Evolutionary conservation across 2,888 invertebrate genomes (phyloP), one percentile per base, ranked within the genome.

Genomic region (Volucella zonaria): DNA sequence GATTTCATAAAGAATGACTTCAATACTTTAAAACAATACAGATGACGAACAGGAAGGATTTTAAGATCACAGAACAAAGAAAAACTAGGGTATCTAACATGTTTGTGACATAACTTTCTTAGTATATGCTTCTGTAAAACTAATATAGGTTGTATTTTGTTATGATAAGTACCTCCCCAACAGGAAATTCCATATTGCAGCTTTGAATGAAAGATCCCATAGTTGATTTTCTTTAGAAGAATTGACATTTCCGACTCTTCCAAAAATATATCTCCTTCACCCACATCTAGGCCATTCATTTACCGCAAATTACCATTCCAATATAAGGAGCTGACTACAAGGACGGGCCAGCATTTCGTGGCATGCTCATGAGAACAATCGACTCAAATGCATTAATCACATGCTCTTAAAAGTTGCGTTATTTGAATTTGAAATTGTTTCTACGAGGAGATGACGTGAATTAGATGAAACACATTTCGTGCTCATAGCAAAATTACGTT

Each of bases 271-370:
- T 18, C 1, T 18, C 18, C 18, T 18, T 18, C 18, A 18, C 1
- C 18, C 1, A 18, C 18, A 18, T 18, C 23, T 59, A 56, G 10
- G 18, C 58, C 0, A 61, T 68, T 12, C 47, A 82, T 6, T 51
- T 87, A 4, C 83, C 76, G 10, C 66, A 73, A 61, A 80, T 87
- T 40, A 61, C 66, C 18, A 74, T 83, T 59, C 66, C 66, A 11
- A 8, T 31, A 14, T 87, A 85, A 56, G n/a, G 62, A 3, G 86
- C 86, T 4, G 54, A 74, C 9, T 87, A 80, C 18, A 86, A 83
- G 14, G 67, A 81, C 43, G 83, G 83, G 83, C 74, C 82, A 2
- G 38, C 80, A 9, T 82, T 86, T 45, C 79, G 71, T 18, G 78
- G 87, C 42, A 14, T 86, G 23, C 85, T 79, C 38, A 67, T 14